A percentile compares a stretch with the other conserved stretches of the same genome.
Evolutionary conservation across 2,888 invertebrate genomes (phyloP).

Genomic region (Asteroscopus sphinx): DNA sequence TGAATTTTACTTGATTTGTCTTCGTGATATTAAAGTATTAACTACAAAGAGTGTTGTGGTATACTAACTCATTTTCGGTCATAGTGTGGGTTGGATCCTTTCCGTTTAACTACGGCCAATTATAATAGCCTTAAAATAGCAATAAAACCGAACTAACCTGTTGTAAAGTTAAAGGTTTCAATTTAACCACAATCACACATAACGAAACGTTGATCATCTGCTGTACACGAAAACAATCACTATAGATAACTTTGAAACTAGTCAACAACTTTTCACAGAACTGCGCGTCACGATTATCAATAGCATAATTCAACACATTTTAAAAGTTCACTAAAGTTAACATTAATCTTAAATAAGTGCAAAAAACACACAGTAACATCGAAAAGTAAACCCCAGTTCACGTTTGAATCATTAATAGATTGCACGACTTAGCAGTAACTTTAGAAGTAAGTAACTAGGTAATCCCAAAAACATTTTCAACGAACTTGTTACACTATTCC

Average conservation of each 20-base stretch:
- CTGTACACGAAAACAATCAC: constrained; percentile 64
- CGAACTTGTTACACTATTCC: constrained; percentile 1
- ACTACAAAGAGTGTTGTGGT: no score
- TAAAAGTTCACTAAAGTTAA: constrained; percentile 59
- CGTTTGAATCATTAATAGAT: constrained; percentile 11
- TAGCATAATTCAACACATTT: constrained; percentile 58
- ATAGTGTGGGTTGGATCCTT: no score
- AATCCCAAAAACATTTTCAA: constrained; percentile 29
- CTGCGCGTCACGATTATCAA: constrained; percentile 59
- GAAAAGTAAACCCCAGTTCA: constrained; percentile 17
- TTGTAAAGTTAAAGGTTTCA: constrained; percentile 18
- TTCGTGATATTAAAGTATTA: no score
- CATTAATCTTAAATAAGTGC: constrained; percentile 28
- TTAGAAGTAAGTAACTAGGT: no score
- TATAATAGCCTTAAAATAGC: constrained; percentile 8
- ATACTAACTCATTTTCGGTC: no score
- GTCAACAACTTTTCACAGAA: constrained; percentile 80
- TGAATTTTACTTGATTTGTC: no score
- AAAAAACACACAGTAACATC: constrained; percentile 22
- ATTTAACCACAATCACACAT: constrained; percentile 30
- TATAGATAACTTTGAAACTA: constrained; percentile 66
- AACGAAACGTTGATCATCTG: constrained; percentile 41
- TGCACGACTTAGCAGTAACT: background rate
- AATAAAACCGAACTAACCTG: constrained; percentile 39
- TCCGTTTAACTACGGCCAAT: no score